phyloP scores from a whole-genome alignment of 2,888 invertebrate species.

The Eurytoma californica region DNA sequence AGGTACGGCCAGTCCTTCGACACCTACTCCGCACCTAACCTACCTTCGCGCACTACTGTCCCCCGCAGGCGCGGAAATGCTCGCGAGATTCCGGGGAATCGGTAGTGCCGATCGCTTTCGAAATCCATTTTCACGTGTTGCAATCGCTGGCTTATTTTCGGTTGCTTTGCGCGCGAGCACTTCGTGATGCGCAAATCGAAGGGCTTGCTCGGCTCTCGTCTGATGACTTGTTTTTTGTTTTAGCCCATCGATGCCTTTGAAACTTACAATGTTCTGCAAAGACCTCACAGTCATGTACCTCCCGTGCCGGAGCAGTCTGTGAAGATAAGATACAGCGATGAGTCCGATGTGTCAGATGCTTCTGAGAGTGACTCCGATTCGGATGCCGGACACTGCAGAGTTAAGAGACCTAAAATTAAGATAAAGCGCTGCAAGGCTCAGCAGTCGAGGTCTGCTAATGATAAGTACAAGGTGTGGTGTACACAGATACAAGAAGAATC shows the following conservation, averaged over 20 bases:
- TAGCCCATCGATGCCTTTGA: conserved; percentile 69
- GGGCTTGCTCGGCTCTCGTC: no score
- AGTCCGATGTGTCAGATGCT: conserved; percentile 76
- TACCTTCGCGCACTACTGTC: background rate
- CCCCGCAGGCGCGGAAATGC: no score
- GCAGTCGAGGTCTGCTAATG: conserved; percentile 75
- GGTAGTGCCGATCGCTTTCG: background rate
- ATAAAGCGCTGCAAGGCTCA: conserved; percentile 73
- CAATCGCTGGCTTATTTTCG: background rate
- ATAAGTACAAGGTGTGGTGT: conserved; percentile 88
- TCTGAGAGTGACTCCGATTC: conserved; percentile 80
- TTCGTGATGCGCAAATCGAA: no score
- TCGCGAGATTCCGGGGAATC: background rate
- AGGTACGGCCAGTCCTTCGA: conserved; percentile 73
- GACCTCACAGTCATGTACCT: conserved; percentile 64
- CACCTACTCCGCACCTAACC: conserved; percentile 40
- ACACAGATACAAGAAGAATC: conserved; percentile 85
- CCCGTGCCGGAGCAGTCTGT: conserved; percentile 60
- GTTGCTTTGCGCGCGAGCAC: no score
- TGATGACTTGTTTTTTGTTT: conserved; percentile 42
- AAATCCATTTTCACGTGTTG: background rate
- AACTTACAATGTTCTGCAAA: conserved; percentile 69
- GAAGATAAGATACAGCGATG: conserved; percentile 79
- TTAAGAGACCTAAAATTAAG: conserved; percentile 78
- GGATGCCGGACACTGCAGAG: conserved; percentile 70